phyloP scores from a whole-genome alignment of 2,888 invertebrate genomes.

The Nymphalis polychloros region DNA sequence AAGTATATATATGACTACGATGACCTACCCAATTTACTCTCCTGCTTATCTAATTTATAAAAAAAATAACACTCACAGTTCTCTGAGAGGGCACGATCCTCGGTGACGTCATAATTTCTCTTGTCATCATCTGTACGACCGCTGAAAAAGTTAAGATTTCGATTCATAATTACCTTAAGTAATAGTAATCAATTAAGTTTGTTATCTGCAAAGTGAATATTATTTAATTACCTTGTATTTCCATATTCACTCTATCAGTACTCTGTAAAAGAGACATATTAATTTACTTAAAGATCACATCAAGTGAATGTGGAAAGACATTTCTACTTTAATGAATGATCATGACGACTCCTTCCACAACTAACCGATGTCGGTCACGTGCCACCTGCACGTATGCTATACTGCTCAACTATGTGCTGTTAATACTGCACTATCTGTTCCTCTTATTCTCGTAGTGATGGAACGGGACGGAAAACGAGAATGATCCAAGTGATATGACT shows the following conservation, averaged over 20 bases:
- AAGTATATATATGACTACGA: too few species aligned
- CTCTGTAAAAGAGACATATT: conserved; percentile 47
- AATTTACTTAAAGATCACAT: conserved; percentile 8
- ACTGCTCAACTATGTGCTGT: too few species aligned
- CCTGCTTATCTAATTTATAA: neutral
- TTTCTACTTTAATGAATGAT: neutral
- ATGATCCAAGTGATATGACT: too few species aligned
- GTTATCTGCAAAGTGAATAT: neutral
- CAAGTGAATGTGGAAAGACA: conserved; percentile 39
- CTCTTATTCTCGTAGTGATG: too few species aligned
- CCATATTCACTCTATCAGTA: conserved; percentile 53
- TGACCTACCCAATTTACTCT: too few species aligned
- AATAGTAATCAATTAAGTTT: too few species aligned
- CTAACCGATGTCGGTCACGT: too few species aligned
- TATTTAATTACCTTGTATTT: conserved; percentile 58
- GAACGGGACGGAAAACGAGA: too few species aligned
- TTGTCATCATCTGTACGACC: conserved; percentile 57
- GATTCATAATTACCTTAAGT: neutral
- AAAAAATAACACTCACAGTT: conserved; percentile 52
- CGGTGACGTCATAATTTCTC: conserved; percentile 54
- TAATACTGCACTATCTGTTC: too few species aligned
- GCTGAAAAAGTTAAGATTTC: conserved; percentile 46
- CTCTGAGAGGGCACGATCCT: conserved; percentile 40
- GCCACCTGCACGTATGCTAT: too few species aligned
- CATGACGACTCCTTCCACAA: too few species aligned